Conservation (phyloP, 2,888 invertebrate genomes). For the Eubasilissa splendida region DNA sequence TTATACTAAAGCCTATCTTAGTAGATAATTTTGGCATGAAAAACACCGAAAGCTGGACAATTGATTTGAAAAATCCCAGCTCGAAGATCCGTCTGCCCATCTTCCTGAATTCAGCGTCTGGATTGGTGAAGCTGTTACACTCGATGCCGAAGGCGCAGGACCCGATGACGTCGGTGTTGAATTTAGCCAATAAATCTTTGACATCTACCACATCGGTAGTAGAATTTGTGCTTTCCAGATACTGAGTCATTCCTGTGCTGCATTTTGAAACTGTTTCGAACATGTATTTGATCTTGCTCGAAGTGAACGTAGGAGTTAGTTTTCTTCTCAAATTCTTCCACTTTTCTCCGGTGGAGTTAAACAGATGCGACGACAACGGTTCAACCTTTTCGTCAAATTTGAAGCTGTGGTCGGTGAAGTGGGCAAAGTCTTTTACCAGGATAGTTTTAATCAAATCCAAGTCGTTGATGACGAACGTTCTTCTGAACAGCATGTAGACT, state of each 20-base stretch:
- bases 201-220: constrained; percentile 63
- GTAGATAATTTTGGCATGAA: constrained; percentile 67
- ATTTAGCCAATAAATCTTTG: constrained; percentile 65
- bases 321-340: constrained; percentile 50
- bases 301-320: constrained; percentile 49
- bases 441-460: constrained; percentile 63
- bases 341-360: constrained; percentile 40
- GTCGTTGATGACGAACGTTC: constrained; percentile 58
- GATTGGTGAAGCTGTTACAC: constrained; percentile 65
- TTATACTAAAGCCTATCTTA: constrained; percentile 63
- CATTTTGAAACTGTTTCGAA: constrained; percentile 40
- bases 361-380: constrained; percentile 44
- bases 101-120: constrained; percentile 63
- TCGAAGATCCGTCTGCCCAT: constrained; percentile 61
- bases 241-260: constrained; percentile 50
- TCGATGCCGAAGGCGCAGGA: constrained; percentile 69
- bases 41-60: constrained; percentile 67
- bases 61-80: constrained; percentile 59
- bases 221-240: constrained; percentile 40
- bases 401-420: constrained; percentile 70
- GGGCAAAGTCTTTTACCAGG: constrained; percentile 64
- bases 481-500: constrained; percentile 45
- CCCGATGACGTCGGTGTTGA: constrained; percentile 70
- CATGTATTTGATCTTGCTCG: constrained; percentile 50
- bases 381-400: constrained; percentile 61